Base-by-base conservation (phyloP, 2,113 vertebrate genomes). In the Hyperoodon ampullatus region DNA sequence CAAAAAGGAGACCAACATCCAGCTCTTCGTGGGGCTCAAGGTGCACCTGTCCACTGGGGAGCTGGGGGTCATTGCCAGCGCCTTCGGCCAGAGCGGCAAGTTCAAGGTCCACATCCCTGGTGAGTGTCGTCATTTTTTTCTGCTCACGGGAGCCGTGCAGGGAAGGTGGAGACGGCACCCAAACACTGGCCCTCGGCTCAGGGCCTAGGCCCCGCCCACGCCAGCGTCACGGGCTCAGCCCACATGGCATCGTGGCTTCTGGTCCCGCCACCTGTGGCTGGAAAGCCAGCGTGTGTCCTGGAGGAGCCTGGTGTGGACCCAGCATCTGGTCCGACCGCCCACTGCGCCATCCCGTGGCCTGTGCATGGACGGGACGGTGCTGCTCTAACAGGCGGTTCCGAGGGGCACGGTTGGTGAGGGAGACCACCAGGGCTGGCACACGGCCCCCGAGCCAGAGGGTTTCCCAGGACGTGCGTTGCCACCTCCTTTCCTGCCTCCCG, bases 1-100 rank as follows among this genome's bases (percentile, higher is more conserved):
- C 98, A 99, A 99, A 98, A 99, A 99, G 97, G 99, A 99, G 98
- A 99, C 99, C 75, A 99, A 99, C 98, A 99, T 99, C 88, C 99
- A 99, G 98, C 99, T 99, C 63, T 99, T 99, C 44, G 98, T 99
- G 97, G 99, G 99, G 55, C 98, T 99, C 71, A 99, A 99, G 97
- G 99, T 99, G 92, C 99, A 97, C 4, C 98, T 99, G 35, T 99
- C 99, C 4, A 99, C 99, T 0, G 99, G 99, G 68, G 99, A 99
- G 97, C 98, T 95, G 0, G 99, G 99, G 9, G 19, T 99, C 94
- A 99, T 99, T 74, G 99, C 99, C 90, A 99, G 99, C 2, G 99
- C 99, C 44, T 99, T 99, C 24, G 99, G 99, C 77, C 99, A 99
- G 98, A 99, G 99, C 2, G 99, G 99, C 77, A 99, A 99, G 98